Evolutionary conservation across 2,797 vertebrate genomes (phyloP), one percentile per base, ranked within the genome.

Genomic region (Sarcoramphus papa): DNA sequence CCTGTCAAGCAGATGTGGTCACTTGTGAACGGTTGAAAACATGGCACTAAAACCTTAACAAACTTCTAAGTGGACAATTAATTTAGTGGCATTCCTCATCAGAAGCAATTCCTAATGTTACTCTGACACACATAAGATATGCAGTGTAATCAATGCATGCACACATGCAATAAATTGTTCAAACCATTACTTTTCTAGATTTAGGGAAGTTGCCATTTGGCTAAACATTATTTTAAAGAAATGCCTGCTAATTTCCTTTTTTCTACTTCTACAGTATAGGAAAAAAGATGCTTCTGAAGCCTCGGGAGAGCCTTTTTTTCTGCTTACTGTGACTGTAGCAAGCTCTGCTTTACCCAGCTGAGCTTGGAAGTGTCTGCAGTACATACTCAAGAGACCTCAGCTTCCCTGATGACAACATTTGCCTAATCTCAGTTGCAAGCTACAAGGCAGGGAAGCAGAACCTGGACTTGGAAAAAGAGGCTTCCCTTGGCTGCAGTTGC

Each of bases 161-260:
- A 96, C 82, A 94, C 96, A 93, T 97, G 96, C 96, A 96, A 77
- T 85, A 97, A 94, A 88, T 80, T 92, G 12, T 90, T 95, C 72
- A 89, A 91, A 85, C 16, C 41, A 70, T 80, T 80, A 83, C 19
- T 93, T 82, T 93, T 90, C 92, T 94, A 96, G 60, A 56, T 48
- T 77, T 75, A 82, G 64, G 65, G 64, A 87, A 92, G 48, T 11
- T 83, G 74, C 51, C 70, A 43, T 87, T 77, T 90, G 47, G 16
- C 85, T 88, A 90, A 93, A 95, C 25, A 75, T 54, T 90, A 64
- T 81, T 93, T 96, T 79, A 87, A 92, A 85, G 50, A 95, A 91
- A 91, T 41, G 37, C 16, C 53, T 35, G 12, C 75, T 75, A 93
- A 95, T 64, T 56, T 90, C 23, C 35, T 64, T 76, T 87, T 88